phyloP scores from a whole-genome alignment of 2,888 invertebrate genomes.

The Nymphalis polychloros region DNA sequence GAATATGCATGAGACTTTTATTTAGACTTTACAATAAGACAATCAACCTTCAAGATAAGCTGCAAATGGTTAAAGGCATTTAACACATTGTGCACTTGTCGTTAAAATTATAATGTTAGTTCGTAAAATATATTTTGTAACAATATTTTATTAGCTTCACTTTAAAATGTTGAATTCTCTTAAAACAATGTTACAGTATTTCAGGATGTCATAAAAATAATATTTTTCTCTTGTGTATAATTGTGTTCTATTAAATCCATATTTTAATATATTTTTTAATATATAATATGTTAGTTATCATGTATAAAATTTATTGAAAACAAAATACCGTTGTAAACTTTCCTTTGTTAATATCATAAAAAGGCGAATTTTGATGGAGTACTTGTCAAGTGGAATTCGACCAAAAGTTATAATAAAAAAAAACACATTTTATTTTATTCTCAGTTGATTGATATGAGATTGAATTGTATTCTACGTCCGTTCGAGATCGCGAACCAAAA shows the following conservation, averaged over 20 bases:
- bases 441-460: slow-evolving; percentile 39
- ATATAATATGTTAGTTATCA: neutral
- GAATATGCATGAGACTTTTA: slow-evolving; percentile 26
- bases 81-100: neutral
- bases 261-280: neutral
- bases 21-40: slow-evolving; percentile 19
- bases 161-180: neutral
- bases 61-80: neutral
- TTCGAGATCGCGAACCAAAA: slow-evolving; percentile 35
- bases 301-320: too few relatives aligned
- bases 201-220: neutral
- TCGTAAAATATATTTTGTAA: neutral
- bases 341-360: slow-evolving; percentile 4
- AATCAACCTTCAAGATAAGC: slow-evolving; percentile 18
- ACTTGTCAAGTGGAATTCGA: slow-evolving; percentile 3
- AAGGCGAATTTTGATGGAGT: neutral
- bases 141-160: neutral
- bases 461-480: slow-evolving; percentile 40
- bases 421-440: slow-evolving; percentile 23
- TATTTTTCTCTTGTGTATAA: neutral
- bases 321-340: neutral
- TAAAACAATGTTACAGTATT: neutral
- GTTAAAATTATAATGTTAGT: slow-evolving; percentile 2
- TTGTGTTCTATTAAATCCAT: too few relatives aligned
- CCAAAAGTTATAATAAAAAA: slow-evolving; percentile 10